These are phyloP conservation scores for Ramphastos sulfuratus DNA, from an alignment of 2,113 vertebrate species.

Conservation along the genomic window DNA sequence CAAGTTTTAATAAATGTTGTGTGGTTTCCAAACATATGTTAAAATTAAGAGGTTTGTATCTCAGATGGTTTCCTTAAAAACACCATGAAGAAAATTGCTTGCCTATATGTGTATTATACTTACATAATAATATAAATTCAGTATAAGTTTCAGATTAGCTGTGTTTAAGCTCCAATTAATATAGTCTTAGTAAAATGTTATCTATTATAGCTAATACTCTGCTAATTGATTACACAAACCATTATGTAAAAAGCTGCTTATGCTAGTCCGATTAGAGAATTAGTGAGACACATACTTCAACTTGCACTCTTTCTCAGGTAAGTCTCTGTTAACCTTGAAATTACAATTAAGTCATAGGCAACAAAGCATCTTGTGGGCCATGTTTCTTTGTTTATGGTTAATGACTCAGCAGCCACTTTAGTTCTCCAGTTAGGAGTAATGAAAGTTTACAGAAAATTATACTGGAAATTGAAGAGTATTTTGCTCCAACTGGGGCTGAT, in stretches of 20 bases:
- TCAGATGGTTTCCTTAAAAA: slow-evolving; percentile 20
- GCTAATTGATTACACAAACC: slow-evolving; percentile 60
- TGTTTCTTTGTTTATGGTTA: background rate
- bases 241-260: slow-evolving; percentile 66
- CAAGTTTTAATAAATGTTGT: background rate
- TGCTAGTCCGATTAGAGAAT: slow-evolving; percentile 27
- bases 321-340: background rate
- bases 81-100: background rate
- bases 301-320: slow-evolving; percentile 37
- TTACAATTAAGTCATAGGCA: background rate
- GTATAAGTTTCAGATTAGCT: slow-evolving; percentile 51
- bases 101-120: background rate
- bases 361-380: background rate
- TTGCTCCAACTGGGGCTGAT: background rate
- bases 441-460: background rate
- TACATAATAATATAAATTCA: slow-evolving; percentile 47
- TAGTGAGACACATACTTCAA: background rate
- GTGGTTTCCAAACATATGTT: background rate
- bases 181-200: slow-evolving; percentile 41
- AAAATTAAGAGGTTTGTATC: background rate
- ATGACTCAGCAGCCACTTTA: background rate
- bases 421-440: background rate
- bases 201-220: slow-evolving; percentile 49
- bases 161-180: slow-evolving; percentile 56
- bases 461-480: background rate